Percentiles rank a stretch among this genome's conserved stretches.
phyloP scores from a whole-genome alignment of 2,888 invertebrate species.

The Parnassius smintheus region DNA sequence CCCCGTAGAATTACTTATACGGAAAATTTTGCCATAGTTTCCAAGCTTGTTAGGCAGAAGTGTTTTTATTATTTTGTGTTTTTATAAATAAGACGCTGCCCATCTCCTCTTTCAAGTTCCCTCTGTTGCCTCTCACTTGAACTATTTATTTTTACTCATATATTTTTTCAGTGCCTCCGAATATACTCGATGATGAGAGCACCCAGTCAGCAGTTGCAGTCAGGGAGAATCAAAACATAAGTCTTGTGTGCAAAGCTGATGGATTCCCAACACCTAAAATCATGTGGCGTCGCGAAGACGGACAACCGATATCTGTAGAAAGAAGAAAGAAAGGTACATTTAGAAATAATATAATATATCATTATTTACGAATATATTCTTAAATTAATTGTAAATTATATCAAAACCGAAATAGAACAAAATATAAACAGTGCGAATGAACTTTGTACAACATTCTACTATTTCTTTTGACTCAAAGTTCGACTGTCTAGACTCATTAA shows the following conservation, averaged over 20 bases:
- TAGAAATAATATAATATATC: too few relatives aligned
- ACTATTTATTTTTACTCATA: background rate
- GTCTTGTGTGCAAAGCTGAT: constrained; percentile 93
- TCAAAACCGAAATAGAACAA: background rate
- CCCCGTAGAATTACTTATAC: too few relatives aligned
- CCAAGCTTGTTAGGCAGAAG: too few relatives aligned
- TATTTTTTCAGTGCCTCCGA: constrained; percentile 89
- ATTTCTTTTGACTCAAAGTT: too few relatives aligned
- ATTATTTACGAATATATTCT: background rate
- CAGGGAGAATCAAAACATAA: constrained; percentile 96
- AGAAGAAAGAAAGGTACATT: constrained; percentile 90
- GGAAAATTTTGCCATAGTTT: too few relatives aligned
- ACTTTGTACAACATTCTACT: too few relatives aligned
- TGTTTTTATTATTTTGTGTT: too few relatives aligned
- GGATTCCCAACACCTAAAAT: constrained; percentile 96
- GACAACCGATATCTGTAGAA: constrained; percentile 91
- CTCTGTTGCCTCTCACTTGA: background rate
- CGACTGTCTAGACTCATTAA: too few relatives aligned
- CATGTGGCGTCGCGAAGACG: constrained; percentile 96
- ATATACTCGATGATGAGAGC: constrained; percentile 94
- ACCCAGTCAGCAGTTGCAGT: constrained; percentile 95
- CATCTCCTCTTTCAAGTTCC: background rate
- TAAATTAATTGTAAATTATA: background rate
- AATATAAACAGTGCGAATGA: too few relatives aligned
- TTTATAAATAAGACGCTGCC: too few relatives aligned